Conservation (phyloP, 2,888 invertebrate species). For the Pachycephus smyrnensis region DNA sequence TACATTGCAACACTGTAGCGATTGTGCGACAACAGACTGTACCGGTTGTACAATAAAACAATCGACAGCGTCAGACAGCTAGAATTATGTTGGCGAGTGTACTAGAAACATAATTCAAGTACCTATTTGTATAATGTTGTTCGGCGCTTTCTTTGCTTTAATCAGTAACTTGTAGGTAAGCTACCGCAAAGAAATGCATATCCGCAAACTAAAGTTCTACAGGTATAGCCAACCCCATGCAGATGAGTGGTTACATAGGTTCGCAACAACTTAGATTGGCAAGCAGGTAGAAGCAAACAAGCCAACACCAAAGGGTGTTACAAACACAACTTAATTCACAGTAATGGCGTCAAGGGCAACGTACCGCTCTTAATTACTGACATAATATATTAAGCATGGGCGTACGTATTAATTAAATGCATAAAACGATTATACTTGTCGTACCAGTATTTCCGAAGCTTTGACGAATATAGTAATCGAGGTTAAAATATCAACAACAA, state of each 20-base stretch:
- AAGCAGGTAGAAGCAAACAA: neutral
- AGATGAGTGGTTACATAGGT: neutral
- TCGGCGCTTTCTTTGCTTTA: neutral
- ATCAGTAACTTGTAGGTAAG: neutral
- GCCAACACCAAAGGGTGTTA: neutral
- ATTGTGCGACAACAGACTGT: neutral
- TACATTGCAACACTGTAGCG: neutral
- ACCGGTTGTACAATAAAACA: neutral
- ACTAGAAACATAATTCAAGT: neutral
- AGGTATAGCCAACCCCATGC: neutral
- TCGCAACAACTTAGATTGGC: neutral
- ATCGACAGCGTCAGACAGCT: too few relatives aligned
- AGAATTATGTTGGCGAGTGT: neutral
- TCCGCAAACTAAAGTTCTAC: neutral
- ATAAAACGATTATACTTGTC: neutral
- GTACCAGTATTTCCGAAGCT: neutral
- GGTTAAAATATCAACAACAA: neutral
- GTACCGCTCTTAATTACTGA: conserved; percentile 50
- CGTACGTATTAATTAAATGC: neutral
- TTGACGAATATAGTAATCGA: neutral
- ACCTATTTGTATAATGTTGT: neutral
- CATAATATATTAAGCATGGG: conserved; percentile 25
- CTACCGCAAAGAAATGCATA: neutral
- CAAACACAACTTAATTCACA: conserved; percentile 36
- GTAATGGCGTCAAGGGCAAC: conserved; percentile 42